These are phyloP conservation scores for Sipha flava DNA, from an alignment of 1,140 invertebrate species.

Conservation along the genomic window DNA sequence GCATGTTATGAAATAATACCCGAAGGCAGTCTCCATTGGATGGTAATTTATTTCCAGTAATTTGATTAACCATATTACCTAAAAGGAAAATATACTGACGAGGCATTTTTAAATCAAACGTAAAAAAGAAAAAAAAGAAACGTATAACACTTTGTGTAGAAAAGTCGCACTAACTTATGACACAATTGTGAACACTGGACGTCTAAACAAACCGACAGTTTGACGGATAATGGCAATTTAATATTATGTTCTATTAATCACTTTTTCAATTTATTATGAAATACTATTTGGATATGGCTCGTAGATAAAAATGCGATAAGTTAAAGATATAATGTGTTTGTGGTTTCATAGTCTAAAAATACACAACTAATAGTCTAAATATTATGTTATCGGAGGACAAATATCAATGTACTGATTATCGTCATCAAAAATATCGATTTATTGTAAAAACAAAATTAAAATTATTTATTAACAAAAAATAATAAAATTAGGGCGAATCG, in stretches of 20 bases:
- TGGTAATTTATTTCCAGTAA: constrained; percentile 35
- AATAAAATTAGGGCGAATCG: no score
- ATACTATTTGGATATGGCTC: neutral
- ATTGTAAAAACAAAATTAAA: no score
- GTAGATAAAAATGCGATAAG: neutral
- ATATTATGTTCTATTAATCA: neutral
- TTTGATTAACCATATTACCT: constrained; percentile 1
- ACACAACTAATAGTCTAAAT: neutral
- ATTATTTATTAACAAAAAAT: no score
- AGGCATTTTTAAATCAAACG: neutral
- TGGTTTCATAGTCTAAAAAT: neutral
- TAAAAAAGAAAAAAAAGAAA: neutral
- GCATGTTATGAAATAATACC: constrained; percentile 35
- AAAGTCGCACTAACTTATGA: neutral
- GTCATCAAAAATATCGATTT: neutral
- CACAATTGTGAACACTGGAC: no score
- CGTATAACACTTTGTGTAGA: neutral
- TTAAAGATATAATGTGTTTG: neutral
- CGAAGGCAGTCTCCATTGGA: constrained; percentile 33
- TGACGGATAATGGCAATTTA: neutral
- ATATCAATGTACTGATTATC: no score
- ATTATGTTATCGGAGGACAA: neutral
- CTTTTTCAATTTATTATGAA: neutral
- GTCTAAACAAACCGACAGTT: neutral
- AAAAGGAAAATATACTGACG: neutral